These are phyloP conservation scores for Spilarctia lutea DNA, from an alignment of 2,888 invertebrate genomes.

Conservation along the genomic window DNA sequence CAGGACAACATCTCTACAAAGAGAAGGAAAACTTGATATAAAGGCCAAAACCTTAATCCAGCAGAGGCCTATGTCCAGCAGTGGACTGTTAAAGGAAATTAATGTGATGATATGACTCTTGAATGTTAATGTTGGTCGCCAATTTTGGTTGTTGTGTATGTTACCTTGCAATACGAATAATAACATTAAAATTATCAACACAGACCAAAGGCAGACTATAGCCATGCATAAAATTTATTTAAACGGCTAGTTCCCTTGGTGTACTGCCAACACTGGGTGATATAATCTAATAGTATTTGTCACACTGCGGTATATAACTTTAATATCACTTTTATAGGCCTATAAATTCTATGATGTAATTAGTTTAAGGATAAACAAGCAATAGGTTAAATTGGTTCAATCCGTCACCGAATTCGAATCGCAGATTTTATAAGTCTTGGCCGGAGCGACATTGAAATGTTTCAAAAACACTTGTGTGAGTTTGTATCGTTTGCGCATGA, in stretches of 20 bases:
- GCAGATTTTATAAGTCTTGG: neutral
- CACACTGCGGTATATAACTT: constrained; percentile 10
- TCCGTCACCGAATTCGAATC: neutral
- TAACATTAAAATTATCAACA: constrained; percentile 1
- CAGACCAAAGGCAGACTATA: constrained; percentile 17
- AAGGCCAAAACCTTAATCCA: too few species aligned
- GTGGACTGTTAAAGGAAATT: too few species aligned
- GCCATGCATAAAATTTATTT: constrained; percentile 19
- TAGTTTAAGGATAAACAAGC: neutral
- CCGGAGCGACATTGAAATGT: too few species aligned
- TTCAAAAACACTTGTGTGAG: too few species aligned
- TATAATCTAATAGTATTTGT: constrained; percentile 28
- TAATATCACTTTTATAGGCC: constrained; percentile 9
- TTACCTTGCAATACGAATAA: constrained; percentile 3
- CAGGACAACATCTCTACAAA: too few species aligned
- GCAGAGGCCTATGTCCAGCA: too few species aligned
- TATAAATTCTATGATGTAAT: constrained; percentile 10
- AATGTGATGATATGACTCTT: neutral
- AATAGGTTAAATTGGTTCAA: neutral
- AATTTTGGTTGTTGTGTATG: neutral
- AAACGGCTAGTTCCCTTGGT: constrained; percentile 34
- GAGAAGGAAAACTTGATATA: too few species aligned
- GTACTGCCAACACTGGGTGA: constrained; percentile 34
- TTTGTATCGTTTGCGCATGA: too few species aligned
- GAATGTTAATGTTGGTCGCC: neutral